These are phyloP conservation scores for Trachymyrmex cornetzi DNA, from an alignment of 1,140 invertebrate species.

Conservation along the genomic window DNA sequence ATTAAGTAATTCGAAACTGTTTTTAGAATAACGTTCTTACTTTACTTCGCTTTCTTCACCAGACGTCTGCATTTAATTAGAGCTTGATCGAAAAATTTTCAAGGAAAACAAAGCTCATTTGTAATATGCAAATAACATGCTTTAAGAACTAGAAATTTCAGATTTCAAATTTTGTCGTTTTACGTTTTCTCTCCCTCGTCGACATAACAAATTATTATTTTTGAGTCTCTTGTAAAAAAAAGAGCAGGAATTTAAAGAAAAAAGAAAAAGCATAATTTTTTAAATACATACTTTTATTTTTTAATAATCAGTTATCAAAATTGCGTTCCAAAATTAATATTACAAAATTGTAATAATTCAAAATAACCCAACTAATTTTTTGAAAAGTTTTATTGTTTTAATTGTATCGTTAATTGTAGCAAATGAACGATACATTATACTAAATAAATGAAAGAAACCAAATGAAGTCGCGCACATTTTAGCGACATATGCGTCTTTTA, in stretches of 20 bases:
- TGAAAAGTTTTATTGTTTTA: too few relatives aligned
- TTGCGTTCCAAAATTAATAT: too few relatives aligned
- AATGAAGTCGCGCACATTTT: neutral
- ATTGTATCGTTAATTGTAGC: too few relatives aligned
- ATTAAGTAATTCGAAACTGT: neutral
- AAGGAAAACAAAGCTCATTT: neutral
- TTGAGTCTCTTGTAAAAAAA: too few relatives aligned
- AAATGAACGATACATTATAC: too few relatives aligned
- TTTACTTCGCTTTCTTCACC: neutral
- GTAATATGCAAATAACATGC: neutral
- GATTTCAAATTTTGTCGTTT: neutral
- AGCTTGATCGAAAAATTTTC: slow-evolving; percentile 11
- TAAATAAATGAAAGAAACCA: neutral
- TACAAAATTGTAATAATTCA: too few relatives aligned
- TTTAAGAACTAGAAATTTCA: neutral
- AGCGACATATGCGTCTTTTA: neutral
- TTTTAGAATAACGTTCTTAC: neutral
- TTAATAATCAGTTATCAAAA: too few relatives aligned
- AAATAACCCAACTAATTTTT: too few relatives aligned
- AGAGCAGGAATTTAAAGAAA: too few relatives aligned
- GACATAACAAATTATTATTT: too few relatives aligned
- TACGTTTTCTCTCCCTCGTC: neutral
- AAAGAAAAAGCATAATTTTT: too few relatives aligned
- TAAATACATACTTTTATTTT: too few relatives aligned
- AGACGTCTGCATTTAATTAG: slow-evolving; percentile 3